Base-by-base conservation (phyloP, 2,888 invertebrate genomes). In the Nomada ferruginata region DNA sequence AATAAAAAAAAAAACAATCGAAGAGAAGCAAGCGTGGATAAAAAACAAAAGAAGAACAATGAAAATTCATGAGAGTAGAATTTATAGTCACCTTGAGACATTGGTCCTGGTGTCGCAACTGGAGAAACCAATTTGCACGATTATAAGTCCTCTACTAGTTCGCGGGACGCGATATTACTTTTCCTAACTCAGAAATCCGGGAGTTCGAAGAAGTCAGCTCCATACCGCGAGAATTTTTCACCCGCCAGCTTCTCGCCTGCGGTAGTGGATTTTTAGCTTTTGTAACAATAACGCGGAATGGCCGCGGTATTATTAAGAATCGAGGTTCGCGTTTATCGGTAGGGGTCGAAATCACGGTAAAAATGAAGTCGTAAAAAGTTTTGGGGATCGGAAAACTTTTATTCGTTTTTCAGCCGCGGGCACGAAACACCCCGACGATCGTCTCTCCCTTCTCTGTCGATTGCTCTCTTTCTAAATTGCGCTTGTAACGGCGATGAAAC, bases 321-420 rank as follows among this genome's bases (percentile, higher is more conserved):
- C 85, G 85, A 79, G 84, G 84, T 84, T 87, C 88, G 2, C 66
- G 89, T 90, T 90, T 85, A 87, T 85, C 83, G 81, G 72, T 76
- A 63, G 79, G 73, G 42, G 59, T 10, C 79, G 80, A 82, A 84
- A 83, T 80, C 78, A 83, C 77, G 60, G 71, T 77, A 87, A 88
- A 89, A 90, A 85, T 79, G 79, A 74, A 76, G 80, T 80, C 82
- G 82, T 90, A 90, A 90, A 91, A 91, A 89, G 81, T 90, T 90
- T 86, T 84, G 79, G 76, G 83, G 81, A 91, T 90, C 88, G 89
- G 84, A 84, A 89, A 91, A 91, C 88, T 91, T 91, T 91, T 89
- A 88, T 90, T 90, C 89, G 89, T 86, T 90, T 88, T 82, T 79
- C 74, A 52, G 73, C 69, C 74, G 61, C 57, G 42, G 75, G 61